phyloP scores from a whole-genome alignment of 2,113 vertebrate species.

The Xiphias gladius region DNA sequence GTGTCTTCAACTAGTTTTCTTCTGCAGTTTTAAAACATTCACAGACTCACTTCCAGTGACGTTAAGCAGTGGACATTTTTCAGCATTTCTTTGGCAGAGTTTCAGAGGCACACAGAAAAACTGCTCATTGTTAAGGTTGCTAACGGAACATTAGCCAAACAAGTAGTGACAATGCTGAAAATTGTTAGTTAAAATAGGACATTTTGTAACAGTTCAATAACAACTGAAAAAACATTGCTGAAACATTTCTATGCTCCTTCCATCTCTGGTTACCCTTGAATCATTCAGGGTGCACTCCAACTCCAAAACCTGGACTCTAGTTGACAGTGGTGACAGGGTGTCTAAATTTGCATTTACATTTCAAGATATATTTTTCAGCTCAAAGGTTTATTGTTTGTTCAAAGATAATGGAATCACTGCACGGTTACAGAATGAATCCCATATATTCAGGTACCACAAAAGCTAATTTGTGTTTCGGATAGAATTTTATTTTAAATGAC shows the following conservation, averaged over 20 bases:
- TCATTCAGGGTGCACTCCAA: neutral
- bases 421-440: neutral
- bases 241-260: neutral
- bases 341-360: constrained; percentile 1
- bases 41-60: constrained; percentile 4
- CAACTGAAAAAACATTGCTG: neutral
- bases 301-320: constrained; percentile 5
- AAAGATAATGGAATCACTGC: neutral
- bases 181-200: neutral
- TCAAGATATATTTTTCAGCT: neutral
- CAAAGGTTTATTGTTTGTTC: neutral
- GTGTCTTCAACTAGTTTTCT: neutral
- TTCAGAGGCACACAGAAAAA: constrained; percentile 24
- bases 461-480: neutral
- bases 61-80: constrained; percentile 28
- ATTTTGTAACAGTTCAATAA: neutral
- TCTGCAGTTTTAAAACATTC: neutral
- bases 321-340: constrained; percentile 15
- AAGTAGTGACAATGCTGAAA: constrained; percentile 9
- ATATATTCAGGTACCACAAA: neutral
- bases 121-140: constrained; percentile 9
- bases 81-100: constrained; percentile 24
- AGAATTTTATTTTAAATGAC: neutral
- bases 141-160: constrained; percentile 23
- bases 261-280: neutral